Base-by-base conservation (phyloP, 1,140 invertebrate species). In the Drosophila subpulchrella region DNA sequence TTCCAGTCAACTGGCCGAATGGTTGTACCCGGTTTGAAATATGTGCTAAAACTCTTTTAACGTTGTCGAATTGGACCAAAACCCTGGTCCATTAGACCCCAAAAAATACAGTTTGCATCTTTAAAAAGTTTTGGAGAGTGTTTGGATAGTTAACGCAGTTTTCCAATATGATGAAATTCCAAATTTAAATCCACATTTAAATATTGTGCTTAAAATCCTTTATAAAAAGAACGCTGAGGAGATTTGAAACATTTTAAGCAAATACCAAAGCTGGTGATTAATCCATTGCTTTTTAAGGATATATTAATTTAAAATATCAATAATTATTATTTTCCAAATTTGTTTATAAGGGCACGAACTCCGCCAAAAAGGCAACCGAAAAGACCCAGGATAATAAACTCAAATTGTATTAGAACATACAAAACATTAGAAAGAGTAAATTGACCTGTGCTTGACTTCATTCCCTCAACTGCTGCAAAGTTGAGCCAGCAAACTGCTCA, bases 1-100 rank as follows among this genome's bases (percentile, higher is more conserved):
- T 17, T 20, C 30, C 27, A 56, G 13, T 42, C 54, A 50, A 8
- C 47, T 72, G 44, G 24, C 13, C 4, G 47, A 48, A 30, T 72
- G 68, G 68, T 24, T 70, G 24, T 72, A 72, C 30, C 42, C 68
- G 30, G 36, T 48, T 47, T 56, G 32, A 20, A 12, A 4, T 8
- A n/a, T 32, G n/a, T n/a, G 0, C 44, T 13, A 0, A 17, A 7
- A 11, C 4, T 20, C 15, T 58, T 42, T 42, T 10, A 12, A 20
- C 4, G 24, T 46, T 46, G 7, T 27, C 42, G 17, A 44, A 32
- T 32, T 7, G 20, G 20, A 2, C 20, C 20, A 20, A 20, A 20
- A 20, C 20, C 20, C 20, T 20, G 0, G 15, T 42, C 7, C 11
- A 7, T 20, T 20, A 11, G 17, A 46, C 11, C 11, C 10, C 7